Base-by-base conservation (phyloP, 2,888 invertebrate genomes). In the Subacronicta megacephala region DNA sequence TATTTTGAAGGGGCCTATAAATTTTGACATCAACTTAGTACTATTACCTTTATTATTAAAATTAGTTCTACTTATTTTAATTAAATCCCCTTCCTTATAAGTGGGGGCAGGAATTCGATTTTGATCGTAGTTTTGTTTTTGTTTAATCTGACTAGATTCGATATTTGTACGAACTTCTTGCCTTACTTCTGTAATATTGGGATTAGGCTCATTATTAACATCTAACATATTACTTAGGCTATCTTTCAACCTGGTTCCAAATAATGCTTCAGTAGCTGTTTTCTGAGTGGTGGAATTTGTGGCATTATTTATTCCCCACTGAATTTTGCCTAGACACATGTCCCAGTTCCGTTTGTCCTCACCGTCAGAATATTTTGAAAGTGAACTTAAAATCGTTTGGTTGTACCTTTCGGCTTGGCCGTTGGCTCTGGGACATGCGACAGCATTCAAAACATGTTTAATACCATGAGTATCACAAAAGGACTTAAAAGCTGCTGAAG, bases 221-320 rank as follows among this genome's bases (percentile, higher is more conserved):
- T 33, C 9, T 2, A 66, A 37, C 29, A 53, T 69, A 45, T 67
- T 72, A 7, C 40, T 7, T 7, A 69, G 16, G 29, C 10, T 15
- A 41, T 47, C 46, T 2, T 33, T 35, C 0, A 58, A n/a, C 12
- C 17, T 37, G 0, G 38, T 15, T 2, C 52, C 52, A 15, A 46
- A 58, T 9, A 67, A 37, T 16, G 43, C 46, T 45, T 73, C 70
- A 10, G 68, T 17, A 9, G 70, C 45, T 0, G 58, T 65, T 35
- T 61, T 67, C 16, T 56, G 38, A 15, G 69, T 69, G 3, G 68
- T 23, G 7, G 53, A 15, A 56, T 67, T 67, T 1, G 62, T n/a
- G 6, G 67, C 55, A 33, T 70, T 73, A 35, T 73, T 73, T 6
- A 70, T 47, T 7, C 65, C 62, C 58, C 59, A 66, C 23, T 72